phyloP scores from a whole-genome alignment of 92 coral and sea anemone genomes.

The Paragorgia papillata region DNA sequence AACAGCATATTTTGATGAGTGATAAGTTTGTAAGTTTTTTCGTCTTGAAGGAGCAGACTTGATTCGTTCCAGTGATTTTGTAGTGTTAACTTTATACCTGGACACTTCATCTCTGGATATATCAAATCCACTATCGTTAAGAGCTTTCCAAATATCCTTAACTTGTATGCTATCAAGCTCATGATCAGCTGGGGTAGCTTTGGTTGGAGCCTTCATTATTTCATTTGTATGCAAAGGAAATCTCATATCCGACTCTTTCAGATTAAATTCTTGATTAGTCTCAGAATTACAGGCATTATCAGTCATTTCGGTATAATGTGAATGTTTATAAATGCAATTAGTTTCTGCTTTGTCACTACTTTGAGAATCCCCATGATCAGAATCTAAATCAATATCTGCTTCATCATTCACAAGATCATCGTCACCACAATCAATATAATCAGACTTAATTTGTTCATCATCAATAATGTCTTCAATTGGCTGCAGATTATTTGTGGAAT shows the following conservation, averaged over 20 bases:
- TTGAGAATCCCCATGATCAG: neutral
- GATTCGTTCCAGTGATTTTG: slow-evolving; percentile 5
- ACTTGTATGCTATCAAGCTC: slow-evolving; percentile 27
- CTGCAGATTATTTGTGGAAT: neutral
- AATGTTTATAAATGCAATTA: neutral
- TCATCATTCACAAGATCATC: neutral
- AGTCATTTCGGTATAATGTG: neutral
- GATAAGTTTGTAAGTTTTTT: neutral
- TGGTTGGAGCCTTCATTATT: neutral
- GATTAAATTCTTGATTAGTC: neutral
- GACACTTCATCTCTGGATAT: slow-evolving; percentile 28
- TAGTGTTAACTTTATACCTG: slow-evolving; percentile 9
- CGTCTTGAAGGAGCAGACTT: slow-evolving; percentile 23
- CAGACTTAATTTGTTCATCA: neutral
- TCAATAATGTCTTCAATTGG: neutral
- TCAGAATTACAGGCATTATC: no score
- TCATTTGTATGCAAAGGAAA: neutral
- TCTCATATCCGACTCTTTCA: neutral
- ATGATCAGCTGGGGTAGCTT: neutral
- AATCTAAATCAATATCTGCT: neutral
- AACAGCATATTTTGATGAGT: neutral
- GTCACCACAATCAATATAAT: neutral
- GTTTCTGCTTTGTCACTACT: neutral
- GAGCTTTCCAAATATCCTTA: slow-evolving; percentile 30
- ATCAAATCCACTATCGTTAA: slow-evolving; percentile 12